Conservation (phyloP, 1,140 invertebrate genomes). For the Leptinotarsa lineolata region DNA sequence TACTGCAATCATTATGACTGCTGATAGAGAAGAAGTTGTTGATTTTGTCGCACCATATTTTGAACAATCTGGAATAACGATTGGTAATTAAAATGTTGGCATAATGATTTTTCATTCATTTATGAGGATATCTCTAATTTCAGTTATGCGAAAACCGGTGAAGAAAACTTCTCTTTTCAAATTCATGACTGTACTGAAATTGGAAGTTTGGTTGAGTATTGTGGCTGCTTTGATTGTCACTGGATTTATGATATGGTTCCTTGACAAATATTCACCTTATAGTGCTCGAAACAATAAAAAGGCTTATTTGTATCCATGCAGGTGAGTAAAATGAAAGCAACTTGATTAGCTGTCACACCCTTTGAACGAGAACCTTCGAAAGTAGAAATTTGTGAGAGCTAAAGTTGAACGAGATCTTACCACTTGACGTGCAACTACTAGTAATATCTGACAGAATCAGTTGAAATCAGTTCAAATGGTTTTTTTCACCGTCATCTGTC, state of each 20-base stretch:
- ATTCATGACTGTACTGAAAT: constrained; percentile 87
- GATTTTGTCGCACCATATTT: constrained; percentile 92
- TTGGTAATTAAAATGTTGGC: constrained; percentile 61
- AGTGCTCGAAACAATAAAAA: constrained; percentile 82
- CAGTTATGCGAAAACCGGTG: constrained; percentile 83
- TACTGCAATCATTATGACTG: constrained; percentile 88
- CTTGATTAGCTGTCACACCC: background rate
- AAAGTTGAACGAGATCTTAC: too few relatives aligned
- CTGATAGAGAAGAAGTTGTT: constrained; percentile 89
- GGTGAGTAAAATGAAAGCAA: constrained; percentile 58
- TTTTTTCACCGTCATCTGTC: too few relatives aligned
- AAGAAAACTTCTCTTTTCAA: constrained; percentile 85
- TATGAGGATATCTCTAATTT: constrained; percentile 29
- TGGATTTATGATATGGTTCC: constrained; percentile 83
- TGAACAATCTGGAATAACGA: constrained; percentile 85
- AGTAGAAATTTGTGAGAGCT: background rate
- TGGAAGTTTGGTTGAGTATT: constrained; percentile 89
- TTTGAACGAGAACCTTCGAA: background rate
- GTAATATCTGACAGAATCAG: too few relatives aligned
- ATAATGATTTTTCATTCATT: background rate
- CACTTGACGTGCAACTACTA: too few relatives aligned
- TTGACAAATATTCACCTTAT: constrained; percentile 89
- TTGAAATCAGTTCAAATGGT: too few relatives aligned
- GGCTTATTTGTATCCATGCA: constrained; percentile 80
- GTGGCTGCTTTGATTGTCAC: constrained; percentile 81